A percentile compares a stretch with the other conserved stretches of the same genome.
phyloP scores from a whole-genome alignment of 53 echinoderm and acorn worm genomes.

The Apostichopus leukothele region DNA sequence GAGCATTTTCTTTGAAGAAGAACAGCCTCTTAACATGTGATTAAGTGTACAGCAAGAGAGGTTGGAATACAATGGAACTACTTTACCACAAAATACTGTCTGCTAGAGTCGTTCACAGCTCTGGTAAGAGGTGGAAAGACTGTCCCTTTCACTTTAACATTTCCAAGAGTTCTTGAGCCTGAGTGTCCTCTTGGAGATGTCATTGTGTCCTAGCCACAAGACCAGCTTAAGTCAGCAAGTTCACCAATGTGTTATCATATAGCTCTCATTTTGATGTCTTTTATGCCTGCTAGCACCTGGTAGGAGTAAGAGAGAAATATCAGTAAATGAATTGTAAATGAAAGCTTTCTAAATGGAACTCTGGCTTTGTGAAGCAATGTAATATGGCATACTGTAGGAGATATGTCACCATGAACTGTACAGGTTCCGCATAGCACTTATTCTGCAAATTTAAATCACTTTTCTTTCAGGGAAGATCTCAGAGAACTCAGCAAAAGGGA shows the following conservation, averaged over 20 bases:
- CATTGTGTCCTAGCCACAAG: background rate
- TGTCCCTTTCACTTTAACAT: conserved; percentile 63
- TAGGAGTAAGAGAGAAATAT: background rate
- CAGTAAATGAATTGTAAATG: background rate
- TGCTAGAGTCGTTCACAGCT: conserved; percentile 70
- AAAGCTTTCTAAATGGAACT: too few species aligned
- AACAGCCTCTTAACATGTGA: too few species aligned
- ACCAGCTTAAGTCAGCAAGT: background rate
- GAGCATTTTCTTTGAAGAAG: too few species aligned
- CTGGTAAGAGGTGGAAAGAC: conserved; percentile 77
- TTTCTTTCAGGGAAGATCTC: too few species aligned
- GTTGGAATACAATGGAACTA: background rate
- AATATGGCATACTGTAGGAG: too few species aligned
- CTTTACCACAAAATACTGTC: conserved; percentile 53
- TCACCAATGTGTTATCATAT: background rate
- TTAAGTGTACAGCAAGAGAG: too few species aligned
- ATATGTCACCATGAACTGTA: too few species aligned
- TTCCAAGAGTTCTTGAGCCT: conserved; percentile 65
- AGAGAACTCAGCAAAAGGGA: too few species aligned
- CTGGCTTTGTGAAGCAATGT: too few species aligned
- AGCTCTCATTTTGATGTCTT: background rate
- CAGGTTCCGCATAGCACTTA: too few species aligned
- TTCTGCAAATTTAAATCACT: too few species aligned
- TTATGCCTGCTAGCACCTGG: background rate
- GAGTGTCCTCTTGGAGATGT: conserved; percentile 48